Evolutionary conservation across 2,888 invertebrate species (phyloP).

Genomic region (Cataglyphis livida): DNA sequence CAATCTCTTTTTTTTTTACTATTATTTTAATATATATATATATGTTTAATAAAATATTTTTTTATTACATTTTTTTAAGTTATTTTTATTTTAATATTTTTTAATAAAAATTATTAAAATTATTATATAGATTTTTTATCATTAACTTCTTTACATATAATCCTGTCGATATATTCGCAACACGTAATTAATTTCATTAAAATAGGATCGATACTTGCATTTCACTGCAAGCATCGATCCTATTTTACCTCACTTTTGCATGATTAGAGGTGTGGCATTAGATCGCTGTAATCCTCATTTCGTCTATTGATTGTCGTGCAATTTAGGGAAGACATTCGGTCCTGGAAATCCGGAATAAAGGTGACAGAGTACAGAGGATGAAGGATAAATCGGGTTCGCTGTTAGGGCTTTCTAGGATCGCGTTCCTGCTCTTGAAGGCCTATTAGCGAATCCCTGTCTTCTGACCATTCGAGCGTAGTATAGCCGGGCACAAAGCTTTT

Average conservation of each 20-base stretch:
- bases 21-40: neutral
- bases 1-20: neutral
- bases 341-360: constrained; percentile 60
- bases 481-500: constrained; percentile 57
- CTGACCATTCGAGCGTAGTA: constrained; percentile 49
- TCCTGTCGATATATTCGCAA: neutral
- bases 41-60: neutral
- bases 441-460: constrained; percentile 66
- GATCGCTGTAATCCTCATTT: constrained; percentile 47
- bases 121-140: neutral
- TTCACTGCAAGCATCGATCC: too few relatives aligned
- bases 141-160: neutral
- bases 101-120: neutral
- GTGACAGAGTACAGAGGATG: constrained; percentile 33
- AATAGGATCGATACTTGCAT: neutral
- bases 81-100: neutral
- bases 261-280: constrained; percentile 34
- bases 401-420: constrained; percentile 52
- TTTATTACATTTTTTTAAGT: neutral
- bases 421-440: constrained; percentile 65
- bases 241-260: neutral
- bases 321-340: constrained; percentile 37
- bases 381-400: constrained; percentile 33
- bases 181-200: neutral
- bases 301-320: constrained; percentile 48